Evolutionary conservation across 2,888 invertebrate genomes (phyloP).

Genomic region (Cheilosia urbana): DNA sequence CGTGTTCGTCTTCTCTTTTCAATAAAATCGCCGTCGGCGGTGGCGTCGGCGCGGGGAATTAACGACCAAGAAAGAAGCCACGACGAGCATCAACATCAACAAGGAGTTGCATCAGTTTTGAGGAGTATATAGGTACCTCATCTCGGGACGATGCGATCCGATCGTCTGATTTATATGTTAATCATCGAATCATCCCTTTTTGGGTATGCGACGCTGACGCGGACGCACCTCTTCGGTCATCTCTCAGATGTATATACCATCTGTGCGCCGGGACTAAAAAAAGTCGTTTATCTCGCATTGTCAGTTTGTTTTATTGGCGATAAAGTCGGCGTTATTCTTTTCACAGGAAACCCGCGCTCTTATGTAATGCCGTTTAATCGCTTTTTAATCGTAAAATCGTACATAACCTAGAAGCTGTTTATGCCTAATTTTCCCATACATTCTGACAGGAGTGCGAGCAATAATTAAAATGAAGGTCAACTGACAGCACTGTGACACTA

Average conservation of each 20-base stretch:
- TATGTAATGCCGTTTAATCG: slow-evolving; percentile 70
- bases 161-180: slow-evolving; percentile 75
- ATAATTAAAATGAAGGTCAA: slow-evolving; percentile 47
- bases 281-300: slow-evolving; percentile 58
- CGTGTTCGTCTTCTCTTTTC: slow-evolving; percentile 40
- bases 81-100: slow-evolving; percentile 30
- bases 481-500: slow-evolving; percentile 5
- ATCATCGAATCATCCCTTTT: slow-evolving; percentile 75
- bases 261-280: slow-evolving; percentile 25
- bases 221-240: slow-evolving; percentile 8
- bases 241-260: slow-evolving; percentile 2
- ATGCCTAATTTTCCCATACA: slow-evolving; percentile 64
- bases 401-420: slow-evolving; percentile 44
- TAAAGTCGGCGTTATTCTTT: slow-evolving; percentile 48
- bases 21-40: slow-evolving; percentile 65
- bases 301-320: slow-evolving; percentile 65
- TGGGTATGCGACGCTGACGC: slow-evolving; percentile 48
- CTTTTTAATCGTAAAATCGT: slow-evolving; percentile 66
- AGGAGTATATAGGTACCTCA: slow-evolving; percentile 30
- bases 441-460: background rate
- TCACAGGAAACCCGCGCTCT: slow-evolving; percentile 58
- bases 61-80: slow-evolving; percentile 49
- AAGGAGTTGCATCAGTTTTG: slow-evolving; percentile 23
- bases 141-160: slow-evolving; percentile 46
- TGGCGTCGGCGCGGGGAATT: slow-evolving; percentile 38